A percentile compares a stretch with the other conserved stretches of the same genome.
phyloP scores from a whole-genome alignment of 1,140 invertebrate species.

The Campoletis sonorensis region DNA sequence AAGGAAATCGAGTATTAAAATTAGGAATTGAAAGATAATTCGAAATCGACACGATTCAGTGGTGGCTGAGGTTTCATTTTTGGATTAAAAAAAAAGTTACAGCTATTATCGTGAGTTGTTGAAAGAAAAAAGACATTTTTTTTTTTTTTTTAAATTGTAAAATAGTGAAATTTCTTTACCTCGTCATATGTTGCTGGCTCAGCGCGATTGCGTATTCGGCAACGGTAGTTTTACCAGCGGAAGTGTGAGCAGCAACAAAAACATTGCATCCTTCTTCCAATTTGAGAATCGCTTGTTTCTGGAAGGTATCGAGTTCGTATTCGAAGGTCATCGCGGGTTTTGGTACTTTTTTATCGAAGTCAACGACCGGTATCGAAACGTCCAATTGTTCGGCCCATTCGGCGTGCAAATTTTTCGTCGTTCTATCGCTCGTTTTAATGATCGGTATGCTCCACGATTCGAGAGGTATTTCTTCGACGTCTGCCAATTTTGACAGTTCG shows the following conservation, averaged over 20 bases:
- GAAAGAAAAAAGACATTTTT: too few species aligned
- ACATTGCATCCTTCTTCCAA: conserved; percentile 96
- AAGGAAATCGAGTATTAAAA: too few species aligned
- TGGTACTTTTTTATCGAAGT: conserved; percentile 90
- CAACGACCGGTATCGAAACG: conserved; percentile 85
- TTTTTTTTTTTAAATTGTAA: not conserved
- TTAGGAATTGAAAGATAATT: too few species aligned
- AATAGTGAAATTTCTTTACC: conserved; percentile 75
- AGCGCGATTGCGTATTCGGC: conserved; percentile 99
- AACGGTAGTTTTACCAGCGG: conserved; percentile 99
- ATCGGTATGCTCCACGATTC: conserved; percentile 73
- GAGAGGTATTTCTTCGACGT: conserved; percentile 65
- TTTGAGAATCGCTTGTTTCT: conserved; percentile 96
- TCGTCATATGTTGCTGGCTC: conserved; percentile 94
- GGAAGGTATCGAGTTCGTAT: conserved; percentile 98
- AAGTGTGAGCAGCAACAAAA: conserved; percentile 99
- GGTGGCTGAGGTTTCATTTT: too few species aligned
- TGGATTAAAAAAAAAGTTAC: too few species aligned
- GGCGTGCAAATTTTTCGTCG: conserved; percentile 68
- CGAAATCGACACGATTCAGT: too few species aligned
- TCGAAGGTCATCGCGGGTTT: conserved; percentile 91
- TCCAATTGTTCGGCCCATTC: conserved; percentile 94
- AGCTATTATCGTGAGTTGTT: too few species aligned
- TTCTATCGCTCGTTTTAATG: conserved; percentile 75
- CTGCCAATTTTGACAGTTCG: conserved; percentile 58